Conservation (phyloP, 2,888 invertebrate genomes). For the Margaritifera margaritifera region DNA sequence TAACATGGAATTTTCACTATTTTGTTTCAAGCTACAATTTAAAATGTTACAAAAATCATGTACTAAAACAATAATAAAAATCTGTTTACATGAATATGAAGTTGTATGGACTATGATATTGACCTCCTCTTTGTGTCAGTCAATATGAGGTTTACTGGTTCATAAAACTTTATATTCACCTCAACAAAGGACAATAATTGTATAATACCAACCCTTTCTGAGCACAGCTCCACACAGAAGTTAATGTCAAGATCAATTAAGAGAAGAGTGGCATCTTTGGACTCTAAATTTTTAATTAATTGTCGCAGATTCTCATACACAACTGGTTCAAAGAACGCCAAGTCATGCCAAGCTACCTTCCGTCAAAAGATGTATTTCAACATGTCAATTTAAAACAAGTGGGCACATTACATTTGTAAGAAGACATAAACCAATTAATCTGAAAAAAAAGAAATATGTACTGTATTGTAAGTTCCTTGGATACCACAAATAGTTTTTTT, state of each 20-base stretch:
- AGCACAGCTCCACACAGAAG: constrained; percentile 90
- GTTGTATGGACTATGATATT: too few species aligned
- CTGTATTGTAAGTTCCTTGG: neutral
- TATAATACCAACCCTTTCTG: constrained; percentile 82
- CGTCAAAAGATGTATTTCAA: constrained; percentile 96
- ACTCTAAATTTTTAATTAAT: constrained; percentile 76
- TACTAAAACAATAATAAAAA: too few species aligned
- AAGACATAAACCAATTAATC: constrained; percentile 95
- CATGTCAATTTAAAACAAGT: constrained; percentile 95
- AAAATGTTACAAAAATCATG: too few species aligned
- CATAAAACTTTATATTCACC: too few species aligned
- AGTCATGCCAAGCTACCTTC: constrained; percentile 95
- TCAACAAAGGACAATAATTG: too few species aligned
- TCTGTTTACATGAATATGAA: too few species aligned
- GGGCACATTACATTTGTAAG: constrained; percentile 98
- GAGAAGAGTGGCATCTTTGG: constrained; percentile 68
- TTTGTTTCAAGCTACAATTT: too few species aligned
- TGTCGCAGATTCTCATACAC: constrained; percentile 97
- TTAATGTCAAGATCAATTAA: constrained; percentile 89
- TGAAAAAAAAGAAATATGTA: constrained; percentile 69
- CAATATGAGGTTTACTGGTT: too few species aligned
- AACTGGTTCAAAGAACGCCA: constrained; percentile 98
- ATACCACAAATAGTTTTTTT: too few species aligned
- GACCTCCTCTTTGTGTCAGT: too few species aligned
- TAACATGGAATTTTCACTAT: too few species aligned